Conservation (phyloP, 2,797 vertebrate species). For the Chaunax sp. region DNA sequence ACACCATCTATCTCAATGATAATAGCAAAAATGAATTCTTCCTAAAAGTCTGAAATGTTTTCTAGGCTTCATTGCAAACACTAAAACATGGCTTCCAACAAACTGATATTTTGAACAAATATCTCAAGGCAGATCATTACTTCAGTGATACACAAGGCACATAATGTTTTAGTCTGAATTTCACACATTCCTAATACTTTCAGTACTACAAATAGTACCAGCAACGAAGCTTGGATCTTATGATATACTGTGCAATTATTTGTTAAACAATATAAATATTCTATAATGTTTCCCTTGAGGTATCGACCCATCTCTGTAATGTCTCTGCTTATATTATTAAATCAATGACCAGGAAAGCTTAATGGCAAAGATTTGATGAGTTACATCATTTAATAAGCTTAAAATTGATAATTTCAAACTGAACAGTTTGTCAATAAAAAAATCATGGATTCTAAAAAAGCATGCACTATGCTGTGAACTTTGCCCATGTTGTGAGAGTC, state of each 20-base stretch:
- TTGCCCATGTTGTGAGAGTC: too few species aligned
- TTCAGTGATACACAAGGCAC: not conserved
- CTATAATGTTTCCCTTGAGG: not conserved
- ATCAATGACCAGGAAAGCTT: slow-evolving; percentile 10
- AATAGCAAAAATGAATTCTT: slow-evolving; percentile 6
- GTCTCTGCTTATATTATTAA: not conserved
- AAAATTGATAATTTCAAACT: not conserved
- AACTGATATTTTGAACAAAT: slow-evolving; percentile 7
- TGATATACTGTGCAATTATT: slow-evolving; percentile 5
- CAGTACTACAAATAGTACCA: not conserved
- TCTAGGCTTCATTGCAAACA: slow-evolving; percentile 13
- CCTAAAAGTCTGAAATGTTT: slow-evolving; percentile 11
- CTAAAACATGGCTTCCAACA: slow-evolving; percentile 2
- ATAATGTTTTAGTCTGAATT: not conserved
- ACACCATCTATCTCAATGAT: not conserved
- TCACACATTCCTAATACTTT: slow-evolving; percentile 1
- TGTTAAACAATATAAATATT: not conserved
- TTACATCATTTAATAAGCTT: not conserved
- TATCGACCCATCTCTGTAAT: slow-evolving; percentile 8
- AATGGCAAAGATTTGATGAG: not conserved
- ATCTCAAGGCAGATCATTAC: slow-evolving; percentile 9
- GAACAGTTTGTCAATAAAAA: not conserved
- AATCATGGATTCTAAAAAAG: too few species aligned
- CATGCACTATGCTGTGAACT: not conserved
- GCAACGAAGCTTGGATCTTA: not conserved